Percentiles rank a stretch among this genome's conserved stretches.
Conservation (phyloP, 2,113 vertebrate species). For the Mus spicilegus region DNA sequence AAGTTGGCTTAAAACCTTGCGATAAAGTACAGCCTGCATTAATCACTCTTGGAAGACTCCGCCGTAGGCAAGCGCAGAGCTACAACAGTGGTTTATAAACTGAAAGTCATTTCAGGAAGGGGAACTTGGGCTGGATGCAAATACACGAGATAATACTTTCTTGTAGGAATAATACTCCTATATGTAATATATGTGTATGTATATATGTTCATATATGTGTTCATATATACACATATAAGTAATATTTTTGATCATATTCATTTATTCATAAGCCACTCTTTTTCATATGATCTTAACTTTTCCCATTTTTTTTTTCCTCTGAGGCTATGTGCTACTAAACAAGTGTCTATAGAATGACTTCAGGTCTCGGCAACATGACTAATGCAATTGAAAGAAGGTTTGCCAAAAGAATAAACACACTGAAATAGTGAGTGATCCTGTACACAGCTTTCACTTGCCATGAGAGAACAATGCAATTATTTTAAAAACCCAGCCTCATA, state of each 20-base stretch:
- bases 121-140: fast-evolving
- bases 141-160: not conserved
- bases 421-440: constrained; percentile 36
- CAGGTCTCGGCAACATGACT: constrained; percentile 8
- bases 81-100: not conserved
- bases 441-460: not conserved
- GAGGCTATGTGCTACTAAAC: not conserved
- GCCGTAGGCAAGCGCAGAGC: not conserved
- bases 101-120: not conserved
- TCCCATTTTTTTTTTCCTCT: not conserved
- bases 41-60: not conserved
- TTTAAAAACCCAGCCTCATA: constrained; percentile 39
- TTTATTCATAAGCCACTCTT: not conserved
- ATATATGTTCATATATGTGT: not conserved
- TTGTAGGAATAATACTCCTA: not conserved
- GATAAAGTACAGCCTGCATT: not conserved
- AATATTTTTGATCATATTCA: not conserved
- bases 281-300: not conserved
- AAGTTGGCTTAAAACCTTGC: not conserved
- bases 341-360: constrained; percentile 11
- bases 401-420: constrained; percentile 11
- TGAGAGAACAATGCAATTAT: constrained; percentile 11
- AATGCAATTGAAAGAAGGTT: constrained; percentile 11
- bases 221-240: not conserved
- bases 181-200: not conserved